Base-by-base conservation (phyloP, 1,140 invertebrate species). In the Drosophila micromelanica region DNA sequence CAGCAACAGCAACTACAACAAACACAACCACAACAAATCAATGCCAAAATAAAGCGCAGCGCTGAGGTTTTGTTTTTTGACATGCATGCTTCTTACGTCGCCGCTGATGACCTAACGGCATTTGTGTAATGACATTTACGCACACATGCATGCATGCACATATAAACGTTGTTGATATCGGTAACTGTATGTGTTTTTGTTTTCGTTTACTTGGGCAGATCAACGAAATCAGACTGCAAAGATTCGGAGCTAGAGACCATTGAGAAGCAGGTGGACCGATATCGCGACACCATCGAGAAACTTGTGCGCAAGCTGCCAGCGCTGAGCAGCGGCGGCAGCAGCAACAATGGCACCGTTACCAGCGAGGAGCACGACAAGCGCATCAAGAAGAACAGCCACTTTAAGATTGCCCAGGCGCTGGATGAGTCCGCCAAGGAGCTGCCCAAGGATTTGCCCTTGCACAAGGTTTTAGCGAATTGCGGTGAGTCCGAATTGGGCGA, bases 201-300 rank as follows among this genome's bases (percentile, higher is more conserved):
- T 70, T 38, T 71, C 65, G 60, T 64, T 56, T 17, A 20, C 35
- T 45, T 49, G 40, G 11, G 27, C 90, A 98, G 97, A 93, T 96
- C 90, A 20, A 90, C 69, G 12, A 91, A 91, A 63, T 64, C 96
- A 90, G 97, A 97, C 75, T 97, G 97, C 92, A 96, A 95, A 54
- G 97, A 98, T 45, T 96, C 98, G 93, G 97, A 98, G 92, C 93
- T 98, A 46, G 95, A 96, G 91, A 95, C 94, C 63, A 96, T 97
- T 32, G 97, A 98, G 80, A 96, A 95, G 76, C 95, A 96, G 92
- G 96, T 98, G 4, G 97, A 99, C 64, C 94, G 96, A 76, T 95
- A 98, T 20, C 95, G 95, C 78, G 94, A 95, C 91, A 96, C 96
- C 23, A 92, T 96, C 51, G 94, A 94, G 62, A 94, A 94, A 92